Evolutionary conservation across 2,113 vertebrate species (phyloP).

Genomic region (Elachura formosa): DNA sequence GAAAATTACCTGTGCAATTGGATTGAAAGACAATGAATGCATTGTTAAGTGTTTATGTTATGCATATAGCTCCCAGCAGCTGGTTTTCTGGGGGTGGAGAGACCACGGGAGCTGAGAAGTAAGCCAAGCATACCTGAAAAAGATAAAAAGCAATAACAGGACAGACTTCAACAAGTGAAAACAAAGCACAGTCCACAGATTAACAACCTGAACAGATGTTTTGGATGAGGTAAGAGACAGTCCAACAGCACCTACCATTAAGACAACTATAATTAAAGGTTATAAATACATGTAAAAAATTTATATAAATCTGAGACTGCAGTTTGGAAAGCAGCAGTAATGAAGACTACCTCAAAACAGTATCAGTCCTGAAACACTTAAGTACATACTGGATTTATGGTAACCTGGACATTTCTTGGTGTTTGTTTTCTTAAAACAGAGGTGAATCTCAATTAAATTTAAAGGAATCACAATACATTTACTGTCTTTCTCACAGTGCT

Average conservation of each 20-base stretch:
- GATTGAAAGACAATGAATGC: neutral
- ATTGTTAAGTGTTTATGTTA: neutral
- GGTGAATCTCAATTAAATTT: neutral
- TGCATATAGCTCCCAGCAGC: neutral
- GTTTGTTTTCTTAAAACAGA: neutral
- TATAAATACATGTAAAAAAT: neutral
- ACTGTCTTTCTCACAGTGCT: neutral
- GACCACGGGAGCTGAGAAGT: neutral
- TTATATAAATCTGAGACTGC: neutral
- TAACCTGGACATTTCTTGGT: neutral
- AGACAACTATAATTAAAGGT: neutral
- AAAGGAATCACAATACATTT: neutral
- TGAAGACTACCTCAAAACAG: neutral
- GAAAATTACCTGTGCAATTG: constrained; percentile 1
- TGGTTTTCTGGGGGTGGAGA: neutral
- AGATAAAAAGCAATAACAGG: neutral
- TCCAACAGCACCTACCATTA: neutral
- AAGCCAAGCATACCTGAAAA: neutral
- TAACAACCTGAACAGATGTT: neutral
- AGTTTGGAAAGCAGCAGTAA: neutral
- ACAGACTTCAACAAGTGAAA: neutral
- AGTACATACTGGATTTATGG: neutral
- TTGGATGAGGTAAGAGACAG: neutral
- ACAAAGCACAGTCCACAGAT: neutral
- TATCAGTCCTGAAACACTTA: neutral